phyloP scores from a whole-genome alignment of 2,113 vertebrate species.

The Gymnobelideus leadbeateri region DNA sequence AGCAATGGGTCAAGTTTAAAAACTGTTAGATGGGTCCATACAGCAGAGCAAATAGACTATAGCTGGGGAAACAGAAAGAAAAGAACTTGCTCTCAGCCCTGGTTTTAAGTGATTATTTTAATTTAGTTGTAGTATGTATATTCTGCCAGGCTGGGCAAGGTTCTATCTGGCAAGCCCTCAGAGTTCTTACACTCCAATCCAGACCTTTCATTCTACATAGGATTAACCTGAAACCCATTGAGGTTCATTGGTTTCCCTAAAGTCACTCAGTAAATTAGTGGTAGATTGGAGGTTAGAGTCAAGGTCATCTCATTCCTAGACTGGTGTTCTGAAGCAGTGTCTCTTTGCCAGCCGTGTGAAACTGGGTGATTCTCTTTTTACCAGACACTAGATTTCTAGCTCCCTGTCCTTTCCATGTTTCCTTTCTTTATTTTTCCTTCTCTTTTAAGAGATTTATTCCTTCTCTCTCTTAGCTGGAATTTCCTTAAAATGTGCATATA shows the following conservation, averaged over 20 bases:
- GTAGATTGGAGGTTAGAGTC: background rate
- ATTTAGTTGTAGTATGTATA: background rate
- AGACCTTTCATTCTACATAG: background rate
- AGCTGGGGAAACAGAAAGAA: background rate
- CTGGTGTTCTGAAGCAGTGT: background rate
- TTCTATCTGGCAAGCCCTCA: background rate
- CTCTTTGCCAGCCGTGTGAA: background rate
- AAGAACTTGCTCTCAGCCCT: background rate
- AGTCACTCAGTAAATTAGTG: background rate
- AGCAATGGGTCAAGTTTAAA: background rate
- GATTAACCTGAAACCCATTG: background rate
- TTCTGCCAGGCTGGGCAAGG: background rate
- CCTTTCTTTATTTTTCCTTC: background rate
- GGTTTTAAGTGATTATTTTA: background rate
- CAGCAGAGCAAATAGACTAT: background rate
- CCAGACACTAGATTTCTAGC: background rate
- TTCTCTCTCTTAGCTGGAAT: background rate
- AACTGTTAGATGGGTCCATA: background rate
- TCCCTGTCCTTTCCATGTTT: background rate
- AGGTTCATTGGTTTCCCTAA: background rate
- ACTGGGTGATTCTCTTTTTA: background rate
- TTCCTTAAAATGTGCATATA: background rate
- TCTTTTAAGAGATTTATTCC: background rate
- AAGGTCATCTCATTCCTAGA: background rate
- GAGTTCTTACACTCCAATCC: background rate